Percentiles rank a stretch among this genome's conserved stretches.
These are phyloP conservation scores for Drosophila equinoxialis DNA, from an alignment of 1,140 invertebrate species.

Conservation along the genomic window DNA sequence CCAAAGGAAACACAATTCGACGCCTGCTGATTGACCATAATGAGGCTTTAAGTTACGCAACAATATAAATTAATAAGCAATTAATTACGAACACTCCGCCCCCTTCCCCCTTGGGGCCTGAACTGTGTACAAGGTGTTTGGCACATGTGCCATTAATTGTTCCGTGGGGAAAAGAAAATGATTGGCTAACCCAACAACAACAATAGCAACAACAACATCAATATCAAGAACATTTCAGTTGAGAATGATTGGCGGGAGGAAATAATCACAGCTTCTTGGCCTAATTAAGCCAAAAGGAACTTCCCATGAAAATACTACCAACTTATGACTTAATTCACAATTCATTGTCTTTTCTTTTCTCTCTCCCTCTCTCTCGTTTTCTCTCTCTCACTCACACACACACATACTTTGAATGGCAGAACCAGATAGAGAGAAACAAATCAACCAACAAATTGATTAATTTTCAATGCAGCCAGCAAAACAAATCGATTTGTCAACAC, in stretches of 20 bases:
- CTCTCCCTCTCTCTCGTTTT: neutral
- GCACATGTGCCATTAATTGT: slow-evolving; percentile 29
- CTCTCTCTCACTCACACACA: neutral
- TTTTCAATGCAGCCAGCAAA: slow-evolving; percentile 46
- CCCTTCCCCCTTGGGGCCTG: neutral
- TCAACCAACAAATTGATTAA: slow-evolving; percentile 68
- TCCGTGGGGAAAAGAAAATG: slow-evolving; percentile 8
- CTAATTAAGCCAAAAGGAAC: slow-evolving; percentile 10
- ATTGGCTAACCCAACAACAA: neutral
- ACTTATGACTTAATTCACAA: slow-evolving; percentile 4
- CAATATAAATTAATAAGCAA: slow-evolving; percentile 72
- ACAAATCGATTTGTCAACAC: slow-evolving; percentile 56
- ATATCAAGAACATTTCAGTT: neutral
- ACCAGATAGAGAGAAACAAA: neutral
- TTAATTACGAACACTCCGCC: slow-evolving; percentile 54
- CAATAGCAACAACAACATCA: too few species aligned
- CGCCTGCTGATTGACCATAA: slow-evolving; percentile 53
- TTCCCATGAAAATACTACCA: neutral
- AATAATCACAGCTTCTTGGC: slow-evolving; percentile 9
- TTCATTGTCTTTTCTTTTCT: neutral
- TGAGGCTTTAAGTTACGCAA: slow-evolving; percentile 49
- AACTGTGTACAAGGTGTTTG: neutral
- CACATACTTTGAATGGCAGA: neutral
- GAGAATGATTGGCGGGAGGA: neutral
- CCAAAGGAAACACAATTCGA: slow-evolving; percentile 40